phyloP scores from a whole-genome alignment of 2,888 invertebrate species.

The Andrena camellia region DNA sequence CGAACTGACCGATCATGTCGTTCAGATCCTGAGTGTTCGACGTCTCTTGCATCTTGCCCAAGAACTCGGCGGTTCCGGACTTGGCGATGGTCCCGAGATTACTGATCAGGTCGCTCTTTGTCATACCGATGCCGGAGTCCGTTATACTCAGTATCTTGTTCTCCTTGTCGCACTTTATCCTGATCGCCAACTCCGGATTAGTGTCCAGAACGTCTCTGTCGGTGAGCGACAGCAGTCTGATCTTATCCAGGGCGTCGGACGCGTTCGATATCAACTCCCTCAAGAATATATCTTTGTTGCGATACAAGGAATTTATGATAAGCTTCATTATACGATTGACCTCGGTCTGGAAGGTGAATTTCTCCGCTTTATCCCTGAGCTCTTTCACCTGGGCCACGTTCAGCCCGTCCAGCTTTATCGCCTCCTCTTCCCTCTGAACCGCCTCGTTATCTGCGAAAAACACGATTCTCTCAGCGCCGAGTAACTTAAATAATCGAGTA shows the following conservation, averaged over 20 bases:
- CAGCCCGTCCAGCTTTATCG: constrained; percentile 97
- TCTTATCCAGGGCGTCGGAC: constrained; percentile 99
- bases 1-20: constrained; percentile 99
- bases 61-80: constrained; percentile 98
- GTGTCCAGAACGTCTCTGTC: constrained; percentile 92
- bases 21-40: constrained; percentile 91
- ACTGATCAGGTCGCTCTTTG: constrained; percentile 95
- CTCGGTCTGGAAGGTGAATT: constrained; percentile 97
- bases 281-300: constrained; percentile 99
- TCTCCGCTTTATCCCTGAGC: constrained; percentile 94
- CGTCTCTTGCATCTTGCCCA: constrained; percentile 94
- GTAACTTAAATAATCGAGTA: background rate
- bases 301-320: constrained; percentile 99
- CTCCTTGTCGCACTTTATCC: constrained; percentile 94
- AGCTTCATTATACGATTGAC: constrained; percentile 99
- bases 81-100: constrained; percentile 99
- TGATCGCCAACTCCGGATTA: constrained; percentile 94
- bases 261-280: constrained; percentile 99
- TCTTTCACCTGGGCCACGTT: constrained; percentile 97
- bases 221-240: constrained; percentile 96
- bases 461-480: background rate
- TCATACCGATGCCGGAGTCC: constrained; percentile 99
- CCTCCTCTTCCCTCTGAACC: constrained; percentile 96
- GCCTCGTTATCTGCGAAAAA: constrained; percentile 93
- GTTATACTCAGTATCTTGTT: constrained; percentile 96